phyloP scores from a whole-genome alignment of 2,888 invertebrate genomes.

The Boloria euphrosyne region DNA sequence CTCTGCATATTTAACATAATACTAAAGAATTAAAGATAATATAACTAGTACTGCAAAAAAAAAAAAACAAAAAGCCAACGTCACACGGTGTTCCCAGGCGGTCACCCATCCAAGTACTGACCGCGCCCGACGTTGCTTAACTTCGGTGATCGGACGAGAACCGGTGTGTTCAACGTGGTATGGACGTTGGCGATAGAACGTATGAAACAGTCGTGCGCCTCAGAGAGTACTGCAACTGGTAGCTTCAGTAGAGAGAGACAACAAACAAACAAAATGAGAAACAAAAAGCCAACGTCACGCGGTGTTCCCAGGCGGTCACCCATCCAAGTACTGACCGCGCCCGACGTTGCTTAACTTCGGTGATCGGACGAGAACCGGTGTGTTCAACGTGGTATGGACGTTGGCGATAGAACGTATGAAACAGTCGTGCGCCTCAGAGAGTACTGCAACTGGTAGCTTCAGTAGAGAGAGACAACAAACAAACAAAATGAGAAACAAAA shows the following conservation, averaged over 20 bases:
- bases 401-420: conserved; percentile 41
- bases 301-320: conserved; percentile 64
- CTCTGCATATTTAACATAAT: too few species aligned
- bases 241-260: too few species aligned
- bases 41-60: too few species aligned
- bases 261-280: too few species aligned
- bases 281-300: conserved; percentile 38
- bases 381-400: conserved; percentile 74
- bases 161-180: conserved; percentile 56
- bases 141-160: conserved; percentile 61
- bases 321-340: conserved; percentile 76
- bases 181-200: conserved; percentile 50
- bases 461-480: too few species aligned
- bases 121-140: conserved; percentile 58
- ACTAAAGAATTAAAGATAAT: too few species aligned
- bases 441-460: too few species aligned
- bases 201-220: too few species aligned
- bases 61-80: conserved; percentile 50
- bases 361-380: conserved; percentile 78
- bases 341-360: conserved; percentile 77
- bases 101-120: conserved; percentile 63
- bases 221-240: too few species aligned
- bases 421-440: too few species aligned
- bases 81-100: conserved; percentile 61
- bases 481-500: conserved; percentile 6